Percentiles rank a stretch among this genome's conserved stretches.
phyloP scores from a whole-genome alignment of 1,140 invertebrate genomes.

The Coptotermes formosanus region DNA sequence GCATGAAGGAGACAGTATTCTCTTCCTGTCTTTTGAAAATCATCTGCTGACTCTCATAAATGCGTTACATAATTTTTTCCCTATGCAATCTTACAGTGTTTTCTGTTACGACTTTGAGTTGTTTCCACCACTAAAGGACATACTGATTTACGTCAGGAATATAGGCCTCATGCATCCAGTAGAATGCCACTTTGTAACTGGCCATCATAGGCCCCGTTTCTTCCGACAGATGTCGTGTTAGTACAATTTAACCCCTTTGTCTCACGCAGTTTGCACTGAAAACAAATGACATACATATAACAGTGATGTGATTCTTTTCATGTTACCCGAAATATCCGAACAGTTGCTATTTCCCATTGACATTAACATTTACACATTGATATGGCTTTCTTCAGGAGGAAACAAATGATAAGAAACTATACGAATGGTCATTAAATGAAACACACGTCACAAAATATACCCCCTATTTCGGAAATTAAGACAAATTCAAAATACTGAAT shows the following conservation, averaged over 20 bases:
- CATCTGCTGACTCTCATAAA: too few species aligned
- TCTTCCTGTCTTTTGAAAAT: too few species aligned
- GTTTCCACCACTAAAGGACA: too few species aligned
- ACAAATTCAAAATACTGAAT: background rate
- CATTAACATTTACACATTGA: background rate
- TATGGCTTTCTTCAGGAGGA: background rate
- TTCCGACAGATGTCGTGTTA: background rate
- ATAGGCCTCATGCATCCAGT: too few species aligned
- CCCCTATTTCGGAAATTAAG: background rate
- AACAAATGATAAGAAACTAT: background rate
- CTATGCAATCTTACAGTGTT: too few species aligned
- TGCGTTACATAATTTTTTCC: too few species aligned
- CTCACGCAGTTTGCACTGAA: background rate
- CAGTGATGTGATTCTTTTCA: background rate
- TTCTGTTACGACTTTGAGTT: too few species aligned
- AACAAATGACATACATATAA: background rate
- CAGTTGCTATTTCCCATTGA: conserved; percentile 1
- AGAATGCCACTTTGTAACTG: background rate
- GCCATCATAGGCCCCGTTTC: background rate
- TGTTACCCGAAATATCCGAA: conserved; percentile 10
- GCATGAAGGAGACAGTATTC: too few species aligned
- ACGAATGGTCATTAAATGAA: background rate
- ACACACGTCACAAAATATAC: background rate
- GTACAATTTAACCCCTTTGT: background rate
- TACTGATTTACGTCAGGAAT: too few species aligned